Evolutionary conservation across 1,140 invertebrate species (phyloP).

Genomic region (Drosophila bocqueti): DNA sequence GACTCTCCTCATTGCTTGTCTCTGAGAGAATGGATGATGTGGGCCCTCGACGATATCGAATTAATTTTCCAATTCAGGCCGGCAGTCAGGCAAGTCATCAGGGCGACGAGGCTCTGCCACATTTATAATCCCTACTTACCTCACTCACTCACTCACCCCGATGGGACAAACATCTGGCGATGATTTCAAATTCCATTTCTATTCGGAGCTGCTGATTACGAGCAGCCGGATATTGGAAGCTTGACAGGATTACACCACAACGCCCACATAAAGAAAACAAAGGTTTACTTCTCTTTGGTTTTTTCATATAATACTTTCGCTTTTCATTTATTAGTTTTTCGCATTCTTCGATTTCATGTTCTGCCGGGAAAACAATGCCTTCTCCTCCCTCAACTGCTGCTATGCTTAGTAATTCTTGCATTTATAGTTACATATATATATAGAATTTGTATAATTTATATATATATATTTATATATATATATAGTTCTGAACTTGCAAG

Average conservation of each 20-base stretch:
- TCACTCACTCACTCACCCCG: background rate
- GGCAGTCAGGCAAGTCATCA: conserved; percentile 1
- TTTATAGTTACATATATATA: conserved; percentile 44
- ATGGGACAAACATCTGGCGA: background rate
- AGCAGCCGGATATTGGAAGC: conserved; percentile 38
- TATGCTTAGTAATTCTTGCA: conserved; percentile 47
- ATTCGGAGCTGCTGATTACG: conserved; percentile 10
- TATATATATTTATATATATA: conserved; percentile 51
- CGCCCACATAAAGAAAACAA: background rate
- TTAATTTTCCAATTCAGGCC: background rate
- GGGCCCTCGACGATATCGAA: background rate
- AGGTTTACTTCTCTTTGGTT: background rate
- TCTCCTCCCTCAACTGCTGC: conserved; percentile 19
- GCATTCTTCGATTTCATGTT: conserved; percentile 43
- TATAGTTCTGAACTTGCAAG: conserved; percentile 40
- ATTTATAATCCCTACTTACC: conserved; percentile 12
- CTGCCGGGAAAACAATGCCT: conserved; percentile 21
- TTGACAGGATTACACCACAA: background rate
- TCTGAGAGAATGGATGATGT: conserved; percentile 5
- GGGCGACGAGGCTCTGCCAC: background rate
- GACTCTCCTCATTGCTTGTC: background rate
- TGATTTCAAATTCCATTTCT: conserved; percentile 63
- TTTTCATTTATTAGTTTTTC: conserved; percentile 58
- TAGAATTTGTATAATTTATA: conserved; percentile 45
- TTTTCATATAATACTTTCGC: conserved; percentile 51